These are phyloP conservation scores for Hiodon alosoides DNA, from an alignment of 2,113 vertebrate species.

Conservation along the genomic window DNA sequence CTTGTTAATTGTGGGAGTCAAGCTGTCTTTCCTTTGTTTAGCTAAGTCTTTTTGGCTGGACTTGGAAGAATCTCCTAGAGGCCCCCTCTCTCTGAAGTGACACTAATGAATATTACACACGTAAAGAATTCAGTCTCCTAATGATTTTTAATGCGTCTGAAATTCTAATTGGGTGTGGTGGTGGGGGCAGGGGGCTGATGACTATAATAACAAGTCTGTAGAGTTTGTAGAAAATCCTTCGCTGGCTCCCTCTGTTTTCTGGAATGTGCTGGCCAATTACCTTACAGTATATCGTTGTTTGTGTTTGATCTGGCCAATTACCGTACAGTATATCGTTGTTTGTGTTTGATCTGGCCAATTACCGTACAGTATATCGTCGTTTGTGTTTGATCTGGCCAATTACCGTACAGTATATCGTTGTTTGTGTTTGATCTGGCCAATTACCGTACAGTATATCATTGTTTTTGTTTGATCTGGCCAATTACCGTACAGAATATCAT, in stretches of 20 bases:
- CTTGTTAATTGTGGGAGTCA: slow-evolving; percentile 32
- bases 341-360: too few relatives aligned
- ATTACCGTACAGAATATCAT: too few relatives aligned
- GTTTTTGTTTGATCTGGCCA: slow-evolving; percentile 47
- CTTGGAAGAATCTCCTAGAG: slow-evolving; percentile 31
- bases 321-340: too few relatives aligned
- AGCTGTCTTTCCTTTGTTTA: slow-evolving; percentile 47
- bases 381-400: too few relatives aligned
- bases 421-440: slow-evolving; percentile 36
- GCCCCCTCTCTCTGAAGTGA: slow-evolving; percentile 25
- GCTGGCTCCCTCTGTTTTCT: slow-evolving; percentile 45
- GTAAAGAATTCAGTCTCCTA: slow-evolving; percentile 43
- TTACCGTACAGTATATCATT: slow-evolving; percentile 56
- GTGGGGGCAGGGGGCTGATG: slow-evolving; percentile 22
- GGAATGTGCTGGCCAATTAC: slow-evolving; percentile 47
- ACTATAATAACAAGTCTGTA: slow-evolving; percentile 66
- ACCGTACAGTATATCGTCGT: too few relatives aligned
- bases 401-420: too few relatives aligned
- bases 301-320: slow-evolving; percentile 33
- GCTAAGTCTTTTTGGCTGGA: slow-evolving; percentile 48
- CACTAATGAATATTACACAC: slow-evolving; percentile 39
- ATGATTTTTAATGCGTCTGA: slow-evolving; percentile 39
- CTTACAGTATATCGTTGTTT: slow-evolving; percentile 58
- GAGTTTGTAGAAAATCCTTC: slow-evolving; percentile 62
- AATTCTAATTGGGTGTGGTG: slow-evolving; percentile 50